Conservation (phyloP, 2,797 vertebrate species). For the Pyrrhura leucotis region DNA sequence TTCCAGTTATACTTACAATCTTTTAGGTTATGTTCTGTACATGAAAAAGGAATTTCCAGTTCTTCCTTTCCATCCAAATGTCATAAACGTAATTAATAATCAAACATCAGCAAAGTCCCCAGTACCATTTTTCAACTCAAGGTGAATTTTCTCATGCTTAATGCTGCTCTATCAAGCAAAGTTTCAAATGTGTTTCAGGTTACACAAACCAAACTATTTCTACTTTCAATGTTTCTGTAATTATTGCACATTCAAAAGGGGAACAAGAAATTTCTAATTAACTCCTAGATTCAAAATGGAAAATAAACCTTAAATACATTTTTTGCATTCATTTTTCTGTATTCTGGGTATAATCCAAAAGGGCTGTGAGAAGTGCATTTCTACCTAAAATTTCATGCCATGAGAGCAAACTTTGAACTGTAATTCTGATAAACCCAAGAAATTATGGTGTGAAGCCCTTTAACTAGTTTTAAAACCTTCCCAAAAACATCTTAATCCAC, state of each 20-base stretch:
- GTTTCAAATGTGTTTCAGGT: background rate
- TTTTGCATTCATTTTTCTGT: background rate
- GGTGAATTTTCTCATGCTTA: background rate
- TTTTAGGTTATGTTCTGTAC: background rate
- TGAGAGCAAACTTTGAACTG: background rate
- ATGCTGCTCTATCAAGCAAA: background rate
- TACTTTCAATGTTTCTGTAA: background rate
- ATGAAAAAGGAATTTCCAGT: background rate
- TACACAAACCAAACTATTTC: background rate
- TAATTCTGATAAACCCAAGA: background rate
- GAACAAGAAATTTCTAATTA: background rate
- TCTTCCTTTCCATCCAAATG: background rate
- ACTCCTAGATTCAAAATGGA: background rate
- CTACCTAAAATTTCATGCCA: background rate
- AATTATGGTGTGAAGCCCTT: background rate
- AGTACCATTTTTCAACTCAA: background rate
- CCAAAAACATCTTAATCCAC: background rate
- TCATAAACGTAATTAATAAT: background rate
- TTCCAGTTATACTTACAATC: background rate
- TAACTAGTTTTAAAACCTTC: background rate
- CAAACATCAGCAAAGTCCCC: background rate
- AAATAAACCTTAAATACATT: background rate
- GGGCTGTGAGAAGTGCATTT: background rate
- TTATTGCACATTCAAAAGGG: background rate
- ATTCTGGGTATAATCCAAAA: background rate